Evolutionary conservation across 2,113 vertebrate species (phyloP).

Genomic region (Protomyctophum bolini): DNA sequence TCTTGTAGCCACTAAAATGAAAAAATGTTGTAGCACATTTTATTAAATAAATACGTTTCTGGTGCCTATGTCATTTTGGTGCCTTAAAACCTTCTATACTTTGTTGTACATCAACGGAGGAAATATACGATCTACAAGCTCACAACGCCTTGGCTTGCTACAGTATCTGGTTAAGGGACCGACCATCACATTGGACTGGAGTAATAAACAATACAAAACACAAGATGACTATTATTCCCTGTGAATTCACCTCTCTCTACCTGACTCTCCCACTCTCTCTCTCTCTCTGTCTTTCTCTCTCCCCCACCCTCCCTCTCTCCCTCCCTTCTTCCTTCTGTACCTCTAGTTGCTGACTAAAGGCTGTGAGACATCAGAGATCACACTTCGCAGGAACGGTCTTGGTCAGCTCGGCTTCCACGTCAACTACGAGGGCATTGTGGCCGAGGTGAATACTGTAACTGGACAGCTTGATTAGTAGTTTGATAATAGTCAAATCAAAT

Average conservation of each 20-base stretch:
- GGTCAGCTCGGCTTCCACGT: conserved; percentile 98
- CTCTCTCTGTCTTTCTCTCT: neutral
- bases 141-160: no score
- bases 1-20: no score
- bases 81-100: no score
- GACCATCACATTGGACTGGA: no score
- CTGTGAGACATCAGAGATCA: conserved; percentile 96
- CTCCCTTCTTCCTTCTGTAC: neutral
- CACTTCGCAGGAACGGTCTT: conserved; percentile 92
- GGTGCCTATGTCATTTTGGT: no score
- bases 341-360: conserved; percentile 91
- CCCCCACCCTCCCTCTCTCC: neutral
- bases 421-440: conserved; percentile 98
- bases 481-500: no score
- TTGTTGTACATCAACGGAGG: no score
- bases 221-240: neutral
- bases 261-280: neutral
- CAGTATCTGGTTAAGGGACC: no score
- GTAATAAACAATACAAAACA: no score
- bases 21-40: no score
- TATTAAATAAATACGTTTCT: no score
- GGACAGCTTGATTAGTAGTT: neutral
- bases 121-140: no score
- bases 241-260: neutral
- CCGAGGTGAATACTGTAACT: conserved; percentile 74